Evolutionary conservation across 2,113 vertebrate genomes (phyloP).

Genomic region (Oenanthe oenanthe): DNA sequence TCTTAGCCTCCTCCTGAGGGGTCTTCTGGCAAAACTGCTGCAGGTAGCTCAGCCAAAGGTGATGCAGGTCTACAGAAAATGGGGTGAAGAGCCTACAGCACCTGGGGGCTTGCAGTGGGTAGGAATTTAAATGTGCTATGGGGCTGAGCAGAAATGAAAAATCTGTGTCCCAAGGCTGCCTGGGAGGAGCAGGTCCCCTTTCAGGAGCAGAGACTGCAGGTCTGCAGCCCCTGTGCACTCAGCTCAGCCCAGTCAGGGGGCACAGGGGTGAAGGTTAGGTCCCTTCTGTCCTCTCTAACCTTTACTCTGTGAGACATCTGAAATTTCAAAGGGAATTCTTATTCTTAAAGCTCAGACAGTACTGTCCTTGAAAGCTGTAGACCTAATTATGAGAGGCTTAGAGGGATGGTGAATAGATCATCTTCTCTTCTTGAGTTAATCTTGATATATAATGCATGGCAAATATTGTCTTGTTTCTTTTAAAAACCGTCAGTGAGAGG

Average conservation of each 20-base stretch:
- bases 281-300: neutral
- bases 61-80: neutral
- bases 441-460: conserved; percentile 62
- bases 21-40: neutral
- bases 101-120: neutral
- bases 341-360: neutral
- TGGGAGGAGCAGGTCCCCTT: neutral
- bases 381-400: conserved; percentile 67
- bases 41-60: neutral
- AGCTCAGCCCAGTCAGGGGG: neutral
- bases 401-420: conserved; percentile 54
- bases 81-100: neutral
- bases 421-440: conserved; percentile 55
- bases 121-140: neutral
- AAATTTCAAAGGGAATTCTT: neutral
- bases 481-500: conserved; percentile 40
- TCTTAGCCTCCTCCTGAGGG: neutral
- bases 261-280: neutral
- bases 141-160: neutral
- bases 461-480: conserved; percentile 69
- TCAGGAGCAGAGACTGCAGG: neutral
- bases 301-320: neutral
- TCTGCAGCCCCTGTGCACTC: neutral
- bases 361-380: conserved; percentile 54
- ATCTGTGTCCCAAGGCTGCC: neutral